Conservation (phyloP, 2,888 invertebrate species). For the Schizotus pectinicornis region DNA sequence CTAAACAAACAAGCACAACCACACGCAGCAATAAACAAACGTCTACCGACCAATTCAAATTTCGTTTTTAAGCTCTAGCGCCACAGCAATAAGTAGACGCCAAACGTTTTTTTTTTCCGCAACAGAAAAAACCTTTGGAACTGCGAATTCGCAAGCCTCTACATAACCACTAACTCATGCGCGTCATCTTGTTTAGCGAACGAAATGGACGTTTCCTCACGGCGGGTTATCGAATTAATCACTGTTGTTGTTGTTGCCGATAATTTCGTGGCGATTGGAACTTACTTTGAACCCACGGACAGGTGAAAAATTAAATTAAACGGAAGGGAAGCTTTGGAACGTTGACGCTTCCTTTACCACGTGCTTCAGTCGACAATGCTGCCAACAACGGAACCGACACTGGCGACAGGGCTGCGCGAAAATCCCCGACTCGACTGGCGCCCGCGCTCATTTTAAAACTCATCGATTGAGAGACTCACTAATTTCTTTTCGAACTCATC, state of each 20-base stretch:
- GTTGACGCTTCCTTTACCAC: constrained; percentile 48
- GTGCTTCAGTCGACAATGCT: constrained; percentile 54
- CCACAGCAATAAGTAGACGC: too few species aligned
- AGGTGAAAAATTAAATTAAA: constrained; percentile 25
- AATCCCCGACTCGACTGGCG: constrained; percentile 7
- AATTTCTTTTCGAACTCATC: too few species aligned
- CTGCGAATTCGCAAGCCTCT: constrained; percentile 5
- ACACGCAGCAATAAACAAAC: background rate
- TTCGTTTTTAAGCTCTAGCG: too few species aligned
- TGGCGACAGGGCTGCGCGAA: background rate
- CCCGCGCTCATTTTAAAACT: constrained; percentile 31
- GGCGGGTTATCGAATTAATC: background rate
- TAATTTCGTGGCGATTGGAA: constrained; percentile 4
- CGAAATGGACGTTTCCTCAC: background rate
- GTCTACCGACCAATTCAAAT: background rate
- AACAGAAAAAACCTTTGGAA: too few species aligned
- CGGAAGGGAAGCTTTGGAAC: constrained; percentile 32
- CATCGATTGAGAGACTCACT: constrained; percentile 11
- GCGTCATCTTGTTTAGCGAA: constrained; percentile 16
- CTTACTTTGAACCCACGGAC: constrained; percentile 33
- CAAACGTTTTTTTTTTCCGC: too few species aligned
- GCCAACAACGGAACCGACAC: constrained; percentile 47
- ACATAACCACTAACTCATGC: constrained; percentile 33
- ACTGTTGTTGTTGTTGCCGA: background rate
- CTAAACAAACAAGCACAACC: too few species aligned